A percentile compares a stretch with the other conserved stretches of the same genome.
Conservation (phyloP, 2,797 vertebrate species). For the Meda fulgida region DNA sequence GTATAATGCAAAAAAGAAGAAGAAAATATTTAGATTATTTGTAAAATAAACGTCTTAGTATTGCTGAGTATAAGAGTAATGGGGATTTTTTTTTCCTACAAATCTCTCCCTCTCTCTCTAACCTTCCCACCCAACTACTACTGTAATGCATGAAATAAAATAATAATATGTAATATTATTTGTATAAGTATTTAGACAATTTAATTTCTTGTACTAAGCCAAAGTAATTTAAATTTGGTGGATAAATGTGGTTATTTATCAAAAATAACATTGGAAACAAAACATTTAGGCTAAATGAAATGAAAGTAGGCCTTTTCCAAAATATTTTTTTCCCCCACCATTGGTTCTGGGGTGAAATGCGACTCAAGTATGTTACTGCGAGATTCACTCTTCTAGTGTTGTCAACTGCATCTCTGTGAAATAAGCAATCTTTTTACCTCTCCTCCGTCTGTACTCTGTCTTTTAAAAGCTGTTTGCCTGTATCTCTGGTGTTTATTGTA, state of each 20-base stretch:
- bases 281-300: not conserved
- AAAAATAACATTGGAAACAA: not conserved
- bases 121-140: too few relatives aligned
- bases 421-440: too few relatives aligned
- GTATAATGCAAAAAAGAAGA: not conserved
- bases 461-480: not conserved
- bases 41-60: too few relatives aligned
- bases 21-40: too few relatives aligned
- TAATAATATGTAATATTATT: too few relatives aligned
- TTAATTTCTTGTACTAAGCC: not conserved
- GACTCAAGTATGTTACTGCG: not conserved
- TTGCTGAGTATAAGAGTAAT: too few relatives aligned
- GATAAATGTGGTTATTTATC: not conserved
- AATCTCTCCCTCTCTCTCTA: too few relatives aligned
- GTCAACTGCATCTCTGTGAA: not conserved
- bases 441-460: not conserved
- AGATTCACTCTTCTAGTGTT: not conserved
- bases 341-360: not conserved
- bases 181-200: not conserved
- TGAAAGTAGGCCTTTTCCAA: not conserved
- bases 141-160: not conserved
- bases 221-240: not conserved
- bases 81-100: too few relatives aligned
- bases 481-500: conserved; percentile 21
- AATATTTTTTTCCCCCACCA: too few relatives aligned